Base-by-base conservation (phyloP, 2,797 vertebrate genomes). In the Scomberomorus guttatus region DNA sequence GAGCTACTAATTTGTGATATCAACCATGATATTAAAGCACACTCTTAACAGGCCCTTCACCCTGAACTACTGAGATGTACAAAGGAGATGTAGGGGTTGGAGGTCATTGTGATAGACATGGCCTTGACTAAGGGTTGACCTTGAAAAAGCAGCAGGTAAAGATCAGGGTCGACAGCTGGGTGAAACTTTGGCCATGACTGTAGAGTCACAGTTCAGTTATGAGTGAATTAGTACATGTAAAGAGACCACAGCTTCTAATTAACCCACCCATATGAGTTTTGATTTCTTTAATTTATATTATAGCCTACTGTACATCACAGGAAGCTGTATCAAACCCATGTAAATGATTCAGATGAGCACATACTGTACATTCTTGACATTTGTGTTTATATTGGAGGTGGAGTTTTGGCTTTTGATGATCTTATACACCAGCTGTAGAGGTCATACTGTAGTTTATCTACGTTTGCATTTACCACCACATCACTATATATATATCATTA, bases 181-280 rank as follows among this genome's bases (percentile, higher is more conserved):
- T 64, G 32, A 79, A 1, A 29, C 34, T 48, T 14, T 17, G 20
- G 14, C 14, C 51, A 0, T 20, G 39, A 44, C 25, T 14, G 25
- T 56, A 27, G 27, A 46, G 56, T 77, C 34, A 75, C 50, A 65
- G 73, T 46, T 67, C 15, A 61, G 10, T 5, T 4, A 39, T 56
- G n/a, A 22, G 37, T 34, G 10, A 63, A 6, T 44, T 29, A 56
- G 2, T 44, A 50, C 42, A 20, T 39, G 42, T 29, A 15, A 17
- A 24, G 42, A 57, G 1, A 15, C 20, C 1, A n/a, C 13, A 34
- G 25, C 5, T 64, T 57, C 52, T 56, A 52, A 51, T 59, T 12
- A 46, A 17, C 55, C 55, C 9, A 39, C 22, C 11, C 0, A 42
- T 32, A 32, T 5, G 29, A 32, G 11, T 14, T 80, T 20, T 34